Conservation (phyloP, 1,140 invertebrate genomes). For the Macrosteles quadrilineatus region DNA sequence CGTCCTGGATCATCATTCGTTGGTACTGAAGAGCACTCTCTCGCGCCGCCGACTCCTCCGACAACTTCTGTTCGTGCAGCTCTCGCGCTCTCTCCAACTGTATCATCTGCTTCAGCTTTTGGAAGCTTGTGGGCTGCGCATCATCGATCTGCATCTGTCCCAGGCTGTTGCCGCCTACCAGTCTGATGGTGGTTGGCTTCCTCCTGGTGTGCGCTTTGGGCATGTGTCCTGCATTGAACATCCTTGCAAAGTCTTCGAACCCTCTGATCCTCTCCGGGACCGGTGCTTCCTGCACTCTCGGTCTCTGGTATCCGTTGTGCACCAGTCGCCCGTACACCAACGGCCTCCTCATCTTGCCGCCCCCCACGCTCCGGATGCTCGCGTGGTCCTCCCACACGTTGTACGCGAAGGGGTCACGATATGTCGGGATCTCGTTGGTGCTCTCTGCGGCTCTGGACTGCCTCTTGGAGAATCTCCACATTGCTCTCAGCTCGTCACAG, state of each 20-base stretch:
- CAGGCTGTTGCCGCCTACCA: constrained; percentile 41
- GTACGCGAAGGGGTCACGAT: constrained; percentile 75
- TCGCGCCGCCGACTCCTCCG: constrained; percentile 61
- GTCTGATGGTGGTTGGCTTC: constrained; percentile 43
- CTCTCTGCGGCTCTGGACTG: constrained; percentile 83
- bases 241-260: constrained; percentile 50
- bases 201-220: constrained; percentile 39
- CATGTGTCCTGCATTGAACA: constrained; percentile 30
- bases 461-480: constrained; percentile 89
- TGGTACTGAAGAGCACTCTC: constrained; percentile 59
- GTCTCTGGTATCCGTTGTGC: constrained; percentile 55
- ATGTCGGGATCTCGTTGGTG: constrained; percentile 80
- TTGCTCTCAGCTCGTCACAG: constrained; percentile 82
- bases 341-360: constrained; percentile 41
- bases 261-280: constrained; percentile 44
- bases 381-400: constrained; percentile 68
- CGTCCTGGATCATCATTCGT: constrained; percentile 17
- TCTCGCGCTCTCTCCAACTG: constrained; percentile 66
- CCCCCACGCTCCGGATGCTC: constrained; percentile 41
- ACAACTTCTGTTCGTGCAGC: constrained; percentile 60
- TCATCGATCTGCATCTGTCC: constrained; percentile 40
- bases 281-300: constrained; percentile 48
- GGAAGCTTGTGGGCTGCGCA: constrained; percentile 64
- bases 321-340: constrained; percentile 64
- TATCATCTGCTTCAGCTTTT: constrained; percentile 57